A percentile compares a stretch with the other conserved stretches of the same genome.
Conservation (phyloP, 1,140 invertebrate genomes). For the Penaeus indicus region DNA sequence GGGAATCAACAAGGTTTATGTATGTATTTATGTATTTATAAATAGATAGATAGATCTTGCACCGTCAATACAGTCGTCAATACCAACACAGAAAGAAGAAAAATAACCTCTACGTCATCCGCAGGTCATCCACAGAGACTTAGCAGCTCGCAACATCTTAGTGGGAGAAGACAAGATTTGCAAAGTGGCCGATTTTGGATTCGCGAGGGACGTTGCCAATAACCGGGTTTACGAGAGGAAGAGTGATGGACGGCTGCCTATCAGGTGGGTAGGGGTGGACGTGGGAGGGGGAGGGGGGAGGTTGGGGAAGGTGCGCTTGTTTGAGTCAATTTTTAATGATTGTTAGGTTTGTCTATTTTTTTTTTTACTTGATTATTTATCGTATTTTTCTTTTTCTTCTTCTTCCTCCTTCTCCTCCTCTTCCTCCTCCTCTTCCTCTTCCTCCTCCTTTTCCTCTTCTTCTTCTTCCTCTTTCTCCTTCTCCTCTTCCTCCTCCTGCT, state of each 20-base stretch:
- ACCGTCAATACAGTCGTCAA: background rate
- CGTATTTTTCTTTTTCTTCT: too few relatives aligned
- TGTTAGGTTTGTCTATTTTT: background rate
- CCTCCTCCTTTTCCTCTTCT: too few relatives aligned
- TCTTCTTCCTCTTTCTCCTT: too few relatives aligned
- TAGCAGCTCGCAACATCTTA: conserved; percentile 91
- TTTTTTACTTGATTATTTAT: too few relatives aligned
- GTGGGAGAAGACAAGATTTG: conserved; percentile 89
- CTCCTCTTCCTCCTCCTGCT: too few relatives aligned
- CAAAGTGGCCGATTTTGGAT: conserved; percentile 95
- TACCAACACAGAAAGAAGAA: background rate
- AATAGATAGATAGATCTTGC: too few relatives aligned
- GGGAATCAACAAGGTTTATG: too few relatives aligned
- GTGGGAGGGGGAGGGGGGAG: too few relatives aligned
- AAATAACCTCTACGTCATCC: conserved; percentile 34
- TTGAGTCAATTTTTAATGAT: background rate
- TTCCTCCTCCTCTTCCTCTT: too few relatives aligned
- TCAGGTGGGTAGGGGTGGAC: conserved; percentile 70
- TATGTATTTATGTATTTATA: too few relatives aligned
- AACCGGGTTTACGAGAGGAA: conserved; percentile 92
- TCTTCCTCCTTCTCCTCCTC: too few relatives aligned
- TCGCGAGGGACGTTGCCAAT: conserved; percentile 86
- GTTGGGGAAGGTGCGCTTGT: background rate
- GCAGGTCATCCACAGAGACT: conserved; percentile 91
- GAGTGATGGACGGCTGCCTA: conserved; percentile 82